Evolutionary conservation across 2,113 vertebrate species (phyloP).

Genomic region (Rattus norvegicus): GRCr8 NC_086024.1:23540501-23541000

Average conservation of each 20-base stretch:
- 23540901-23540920: fast-evolving
- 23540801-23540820: neutral
- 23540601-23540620: neutral
- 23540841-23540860: neutral
- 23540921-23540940: neutral
- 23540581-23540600: neutral
- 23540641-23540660: neutral
- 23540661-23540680: neutral
- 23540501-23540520: constrained; percentile 41
- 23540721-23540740: neutral
- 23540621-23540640: neutral
- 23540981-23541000: neutral
- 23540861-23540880: neutral
- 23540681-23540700: neutral
- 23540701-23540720: neutral
- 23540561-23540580: neutral
- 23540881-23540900: neutral
- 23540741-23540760: neutral
- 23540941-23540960: neutral
- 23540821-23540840: neutral
- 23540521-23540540: neutral
- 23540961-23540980: neutral
- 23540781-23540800: neutral
- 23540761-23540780: neutral
- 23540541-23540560: neutral